Evolutionary conservation across 2,888 invertebrate genomes (phyloP).

Genomic region (Chloromyia formosa): DNA sequence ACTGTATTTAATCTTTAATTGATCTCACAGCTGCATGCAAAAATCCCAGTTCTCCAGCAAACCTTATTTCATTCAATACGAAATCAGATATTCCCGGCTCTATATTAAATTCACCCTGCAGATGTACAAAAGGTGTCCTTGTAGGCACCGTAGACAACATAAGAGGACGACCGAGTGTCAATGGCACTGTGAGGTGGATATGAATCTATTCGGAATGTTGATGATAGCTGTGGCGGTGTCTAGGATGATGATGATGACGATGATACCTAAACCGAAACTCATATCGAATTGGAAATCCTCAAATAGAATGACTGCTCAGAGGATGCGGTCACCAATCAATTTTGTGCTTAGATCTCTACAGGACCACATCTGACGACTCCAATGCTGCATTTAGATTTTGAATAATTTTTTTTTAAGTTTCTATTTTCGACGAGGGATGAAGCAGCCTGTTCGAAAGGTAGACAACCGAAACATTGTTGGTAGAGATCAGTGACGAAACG

Average conservation of each 20-base stretch:
- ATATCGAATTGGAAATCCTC: slow-evolving; percentile 38
- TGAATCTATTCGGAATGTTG: background rate
- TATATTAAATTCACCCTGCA: no score
- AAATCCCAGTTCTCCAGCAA: no score
- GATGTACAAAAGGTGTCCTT: no score
- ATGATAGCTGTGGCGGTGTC: no score
- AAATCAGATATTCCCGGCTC: no score
- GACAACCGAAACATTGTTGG: background rate
- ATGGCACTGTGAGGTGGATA: background rate
- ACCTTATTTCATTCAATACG: no score
- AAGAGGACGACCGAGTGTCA: background rate
- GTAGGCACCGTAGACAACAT: background rate
- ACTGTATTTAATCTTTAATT: no score
- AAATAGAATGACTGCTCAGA: slow-evolving; percentile 27
- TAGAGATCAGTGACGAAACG: background rate
- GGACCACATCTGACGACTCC: slow-evolving; percentile 7
- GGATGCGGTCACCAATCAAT: slow-evolving; percentile 40
- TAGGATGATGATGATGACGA: background rate
- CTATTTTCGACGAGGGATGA: no score
- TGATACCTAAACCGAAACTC: slow-evolving; percentile 11
- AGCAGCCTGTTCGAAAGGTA: background rate
- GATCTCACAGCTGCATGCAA: no score
- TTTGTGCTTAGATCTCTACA: slow-evolving; percentile 25
- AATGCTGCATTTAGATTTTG: background rate
- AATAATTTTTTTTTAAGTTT: background rate